Base-by-base conservation (phyloP, 2,888 invertebrate genomes). In the Danaus chrysippus region DNA sequence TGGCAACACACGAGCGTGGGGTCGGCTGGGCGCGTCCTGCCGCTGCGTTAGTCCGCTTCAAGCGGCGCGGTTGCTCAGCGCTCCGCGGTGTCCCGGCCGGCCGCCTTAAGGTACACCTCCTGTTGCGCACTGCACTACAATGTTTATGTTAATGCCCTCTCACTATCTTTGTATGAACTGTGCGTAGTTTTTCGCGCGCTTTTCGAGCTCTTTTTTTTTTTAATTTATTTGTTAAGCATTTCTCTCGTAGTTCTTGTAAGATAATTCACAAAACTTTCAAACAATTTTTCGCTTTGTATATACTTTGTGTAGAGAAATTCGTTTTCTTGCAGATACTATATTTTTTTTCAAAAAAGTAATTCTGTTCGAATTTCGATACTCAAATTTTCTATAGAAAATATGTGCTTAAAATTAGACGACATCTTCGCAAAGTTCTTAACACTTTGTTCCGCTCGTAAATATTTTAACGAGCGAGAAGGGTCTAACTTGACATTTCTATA, bases 81-180 rank as follows among this genome's bases (percentile, higher is more conserved):
- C 70, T 68, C 67, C 71, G 71, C 69, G 70, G 68, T 71, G 76
- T 76, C 76, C 76, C 79, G 76, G 78, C 81, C 82, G 78, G 81
- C 83, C 78, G 83, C 82, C 82, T 75, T 76, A 79, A 85, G 85
- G 86, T 84, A 84, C 78, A 76, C 72, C 73, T 69, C 86, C 87
- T 87, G 87, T 88, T 88, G 88, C 88, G 88, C 86, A 82, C 78
- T 83, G 82, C 86, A 86, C 83, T 75, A 76, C 82, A 78, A 83
- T 84, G 84, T 84, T 85, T 83, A 83, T 81, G 73, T 76, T 75
- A 73, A 70, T 73, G 75, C 72, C 70, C 70, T 70, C 72, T 63
- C 68, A 63, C 63, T 56, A 63, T 63, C 67, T 62, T 66, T 70
- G 64, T 69, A 61, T 67, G 66, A 54, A 70, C 64, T 70, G 59